A percentile compares a stretch with the other conserved stretches of the same genome.
phyloP scores from a whole-genome alignment of 2,888 invertebrate species.

The Polylopha cassiicola region DNA sequence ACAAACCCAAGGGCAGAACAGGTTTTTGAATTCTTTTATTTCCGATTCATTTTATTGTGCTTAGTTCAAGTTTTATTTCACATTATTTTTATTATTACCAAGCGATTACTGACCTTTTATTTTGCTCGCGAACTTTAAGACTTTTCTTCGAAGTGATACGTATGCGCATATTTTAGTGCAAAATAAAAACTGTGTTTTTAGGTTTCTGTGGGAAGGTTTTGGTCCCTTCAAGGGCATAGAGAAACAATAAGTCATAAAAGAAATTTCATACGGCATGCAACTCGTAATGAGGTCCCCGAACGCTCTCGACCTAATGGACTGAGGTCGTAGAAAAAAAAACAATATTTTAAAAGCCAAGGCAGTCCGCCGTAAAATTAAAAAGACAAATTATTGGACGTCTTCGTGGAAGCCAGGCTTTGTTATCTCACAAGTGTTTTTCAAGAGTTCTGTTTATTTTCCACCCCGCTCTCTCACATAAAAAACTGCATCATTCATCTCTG shows the following conservation, averaged over 20 bases:
- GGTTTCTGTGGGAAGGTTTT: slow-evolving; percentile 31
- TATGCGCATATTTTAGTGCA: slow-evolving; percentile 12
- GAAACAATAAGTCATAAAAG: slow-evolving; percentile 71
- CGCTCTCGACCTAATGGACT: slow-evolving; percentile 64
- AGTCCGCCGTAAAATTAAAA: slow-evolving; percentile 76
- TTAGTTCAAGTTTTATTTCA: slow-evolving; percentile 64
- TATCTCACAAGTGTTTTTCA: slow-evolving; percentile 77
- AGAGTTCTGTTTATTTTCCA: slow-evolving; percentile 69
- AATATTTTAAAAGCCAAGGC: slow-evolving; percentile 69
- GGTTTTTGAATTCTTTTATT: slow-evolving; percentile 65
- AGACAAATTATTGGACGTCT: slow-evolving; percentile 77
- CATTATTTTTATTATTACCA: slow-evolving; percentile 63
- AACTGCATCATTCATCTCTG: slow-evolving; percentile 54
- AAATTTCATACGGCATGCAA: slow-evolving; percentile 56
- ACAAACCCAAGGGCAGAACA: slow-evolving; percentile 65
- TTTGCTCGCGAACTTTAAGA: slow-evolving; percentile 28
- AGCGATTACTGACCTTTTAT: slow-evolving; percentile 48
- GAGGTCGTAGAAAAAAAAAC: slow-evolving; percentile 59
- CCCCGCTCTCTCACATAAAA: slow-evolving; percentile 48
- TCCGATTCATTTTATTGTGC: slow-evolving; percentile 64
- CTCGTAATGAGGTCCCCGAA: slow-evolving; percentile 67
- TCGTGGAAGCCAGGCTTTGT: slow-evolving; percentile 75
- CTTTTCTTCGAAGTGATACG: slow-evolving; percentile 21
- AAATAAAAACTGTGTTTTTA: slow-evolving; percentile 14
- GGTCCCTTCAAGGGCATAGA: slow-evolving; percentile 46